Evolutionary conservation across 35 echinoderm and acorn worm genomes (phyloP).

Genomic region (Hemicentrotus pulcherrimus): DNA sequence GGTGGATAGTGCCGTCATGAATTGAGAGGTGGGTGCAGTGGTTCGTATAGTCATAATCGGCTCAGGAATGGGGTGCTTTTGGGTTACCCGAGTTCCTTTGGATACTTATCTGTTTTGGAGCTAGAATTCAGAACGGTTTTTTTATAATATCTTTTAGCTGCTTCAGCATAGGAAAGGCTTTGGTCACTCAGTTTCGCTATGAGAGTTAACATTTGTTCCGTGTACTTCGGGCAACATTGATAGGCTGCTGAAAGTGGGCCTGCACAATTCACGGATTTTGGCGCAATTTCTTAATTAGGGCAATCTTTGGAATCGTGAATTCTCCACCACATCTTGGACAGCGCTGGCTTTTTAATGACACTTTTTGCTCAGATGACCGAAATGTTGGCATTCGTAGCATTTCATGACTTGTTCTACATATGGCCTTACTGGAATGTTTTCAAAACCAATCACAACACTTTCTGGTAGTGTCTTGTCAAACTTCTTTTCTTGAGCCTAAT

Average conservation of each 20-base stretch:
- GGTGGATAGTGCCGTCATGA: too few species aligned
- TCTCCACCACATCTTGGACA: neutral
- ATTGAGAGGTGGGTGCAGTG: too few species aligned
- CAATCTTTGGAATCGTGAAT: neutral
- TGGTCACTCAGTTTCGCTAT: neutral
- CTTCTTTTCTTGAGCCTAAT: neutral
- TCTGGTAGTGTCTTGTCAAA: neutral
- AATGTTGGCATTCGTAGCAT: neutral
- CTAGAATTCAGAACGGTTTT: neutral
- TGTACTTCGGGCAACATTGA: neutral
- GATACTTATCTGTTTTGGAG: too few species aligned
- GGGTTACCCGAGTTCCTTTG: too few species aligned
- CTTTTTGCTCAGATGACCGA: neutral
- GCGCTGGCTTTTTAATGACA: neutral
- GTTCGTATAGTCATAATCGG: too few species aligned
- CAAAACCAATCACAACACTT: neutral
- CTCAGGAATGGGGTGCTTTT: too few species aligned
- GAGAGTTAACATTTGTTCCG: neutral
- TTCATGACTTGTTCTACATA: neutral
- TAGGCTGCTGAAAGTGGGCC: neutral
- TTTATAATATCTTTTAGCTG: neutral
- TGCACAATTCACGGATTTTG: neutral
- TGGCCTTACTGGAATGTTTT: constrained; percentile 22
- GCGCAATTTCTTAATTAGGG: neutral
- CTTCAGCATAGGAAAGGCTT: neutral